These are phyloP conservation scores for Amiota mariae DNA, from an alignment of 2,888 invertebrate genomes.

Conservation along the genomic window DNA sequence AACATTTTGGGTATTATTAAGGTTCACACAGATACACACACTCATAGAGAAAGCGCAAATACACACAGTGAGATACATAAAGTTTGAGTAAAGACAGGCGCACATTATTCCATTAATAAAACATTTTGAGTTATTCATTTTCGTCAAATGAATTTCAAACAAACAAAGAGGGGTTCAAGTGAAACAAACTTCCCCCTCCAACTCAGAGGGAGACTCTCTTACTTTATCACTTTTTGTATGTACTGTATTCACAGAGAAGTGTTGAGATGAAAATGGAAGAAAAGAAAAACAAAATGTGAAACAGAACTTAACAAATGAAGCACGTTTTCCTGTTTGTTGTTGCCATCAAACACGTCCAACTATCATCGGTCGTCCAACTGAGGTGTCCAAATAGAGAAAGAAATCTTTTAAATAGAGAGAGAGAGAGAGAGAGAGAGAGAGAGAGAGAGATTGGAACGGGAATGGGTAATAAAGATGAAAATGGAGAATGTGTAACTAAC, in stretches of 20 bases:
- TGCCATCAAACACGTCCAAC: not conserved
- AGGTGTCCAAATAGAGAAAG: not conserved
- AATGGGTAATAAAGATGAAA: no score
- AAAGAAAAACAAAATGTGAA: conserved; percentile 41
- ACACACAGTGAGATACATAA: no score
- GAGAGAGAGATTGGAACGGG: not conserved
- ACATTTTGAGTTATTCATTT: not conserved
- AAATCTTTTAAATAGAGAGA: not conserved
- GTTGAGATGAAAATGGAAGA: conserved; percentile 18
- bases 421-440: not conserved
- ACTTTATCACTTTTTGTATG: not conserved
- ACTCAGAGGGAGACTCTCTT: conserved; percentile 36
- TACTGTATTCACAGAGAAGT: conserved; percentile 28
- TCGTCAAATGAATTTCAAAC: conserved; percentile 43
- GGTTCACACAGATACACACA: no score
- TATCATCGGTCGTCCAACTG: no score
- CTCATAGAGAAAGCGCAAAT: no score
- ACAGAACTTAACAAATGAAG: conserved; percentile 44
- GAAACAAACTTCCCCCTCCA: conserved; percentile 20
- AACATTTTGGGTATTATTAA: not conserved
- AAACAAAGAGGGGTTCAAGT: conserved; percentile 37
- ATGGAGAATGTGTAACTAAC: not conserved
- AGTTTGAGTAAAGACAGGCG: no score
- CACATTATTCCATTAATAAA: no score
- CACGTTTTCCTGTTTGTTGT: conserved; percentile 51